A percentile compares a stretch with the other conserved stretches of the same genome.
Evolutionary conservation across 1,140 invertebrate species (phyloP).

Genomic region (Drosophila santomea): DNA sequence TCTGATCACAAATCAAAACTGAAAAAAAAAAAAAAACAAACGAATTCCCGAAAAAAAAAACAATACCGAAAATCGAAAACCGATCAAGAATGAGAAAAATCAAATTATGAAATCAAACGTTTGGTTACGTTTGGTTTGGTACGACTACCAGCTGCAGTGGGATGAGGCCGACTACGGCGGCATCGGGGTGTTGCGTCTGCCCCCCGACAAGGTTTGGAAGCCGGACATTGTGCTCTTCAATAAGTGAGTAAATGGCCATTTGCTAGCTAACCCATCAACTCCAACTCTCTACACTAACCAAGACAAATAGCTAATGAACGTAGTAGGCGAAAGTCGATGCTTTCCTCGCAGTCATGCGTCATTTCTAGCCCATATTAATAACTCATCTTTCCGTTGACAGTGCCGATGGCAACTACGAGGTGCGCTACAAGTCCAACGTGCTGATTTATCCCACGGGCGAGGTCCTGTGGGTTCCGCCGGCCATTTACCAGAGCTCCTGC

Average conservation of each 20-base stretch:
- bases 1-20: constrained; percentile 58
- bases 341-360: neutral
- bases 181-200: constrained; percentile 96
- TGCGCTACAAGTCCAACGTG: constrained; percentile 98
- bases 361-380: constrained; percentile 5
- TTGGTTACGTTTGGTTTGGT: constrained; percentile 98
- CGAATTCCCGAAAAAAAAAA: constrained; percentile 50
- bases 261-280: constrained; percentile 40
- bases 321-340: constrained; percentile 36
- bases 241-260: constrained; percentile 91
- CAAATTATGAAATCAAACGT: constrained; percentile 99
- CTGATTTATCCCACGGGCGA: constrained; percentile 96
- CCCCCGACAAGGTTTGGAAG: constrained; percentile 99
- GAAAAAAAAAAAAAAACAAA: constrained; percentile 45
- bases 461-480: constrained; percentile 98
- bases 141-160: constrained; percentile 99
- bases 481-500: constrained; percentile 99
- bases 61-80: constrained; percentile 54
- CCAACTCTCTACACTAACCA: constrained; percentile 44
- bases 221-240: constrained; percentile 99
- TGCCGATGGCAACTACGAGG: constrained; percentile 98
- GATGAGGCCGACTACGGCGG: constrained; percentile 99
- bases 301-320: constrained; percentile 9
- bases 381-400: constrained; percentile 85
- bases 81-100: constrained; percentile 97